phyloP scores from a whole-genome alignment of 92 coral and sea anemone species.

The Siderastrea siderea region DNA sequence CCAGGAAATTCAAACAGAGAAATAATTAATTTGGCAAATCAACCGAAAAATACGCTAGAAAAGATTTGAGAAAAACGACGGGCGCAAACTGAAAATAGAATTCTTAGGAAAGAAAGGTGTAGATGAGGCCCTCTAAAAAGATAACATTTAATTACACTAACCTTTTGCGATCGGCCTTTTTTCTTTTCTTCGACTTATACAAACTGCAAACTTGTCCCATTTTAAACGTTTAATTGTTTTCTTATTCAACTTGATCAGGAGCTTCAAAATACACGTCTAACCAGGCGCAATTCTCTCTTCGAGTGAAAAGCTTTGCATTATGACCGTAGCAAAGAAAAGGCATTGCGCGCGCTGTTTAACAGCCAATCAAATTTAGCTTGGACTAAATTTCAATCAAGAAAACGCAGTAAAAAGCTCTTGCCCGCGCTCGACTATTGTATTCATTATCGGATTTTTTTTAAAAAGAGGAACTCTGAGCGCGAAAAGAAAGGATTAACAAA shows the following conservation, averaged over 20 bases:
- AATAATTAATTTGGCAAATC: no score
- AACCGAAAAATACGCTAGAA: no score
- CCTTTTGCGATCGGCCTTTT: constrained; percentile 19
- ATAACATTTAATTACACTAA: neutral
- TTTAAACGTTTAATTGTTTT: neutral
- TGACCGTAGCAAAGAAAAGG: constrained; percentile 20
- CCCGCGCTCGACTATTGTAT: neutral
- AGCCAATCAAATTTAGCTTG: constrained; percentile 8
- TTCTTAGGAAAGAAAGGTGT: neutral
- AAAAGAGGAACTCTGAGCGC: no score
- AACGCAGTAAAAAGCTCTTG: neutral
- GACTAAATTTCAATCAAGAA: neutral
- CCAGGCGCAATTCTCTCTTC: neutral
- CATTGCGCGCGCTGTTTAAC: constrained; percentile 4
- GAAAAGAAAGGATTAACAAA: no score
- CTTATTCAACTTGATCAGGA: neutral
- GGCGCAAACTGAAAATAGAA: no score
- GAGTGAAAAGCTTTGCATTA: constrained; percentile 15
- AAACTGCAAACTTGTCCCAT: constrained; percentile 22
- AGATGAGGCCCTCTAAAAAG: neutral
- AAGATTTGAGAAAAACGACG: neutral
- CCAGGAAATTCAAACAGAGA: no score
- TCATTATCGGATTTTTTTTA: no score
- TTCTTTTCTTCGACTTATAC: neutral
- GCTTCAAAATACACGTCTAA: neutral